These are phyloP conservation scores for Typhlichthys subterraneus DNA, from an alignment of 2,797 vertebrate species.

Conservation along the genomic window DNA sequence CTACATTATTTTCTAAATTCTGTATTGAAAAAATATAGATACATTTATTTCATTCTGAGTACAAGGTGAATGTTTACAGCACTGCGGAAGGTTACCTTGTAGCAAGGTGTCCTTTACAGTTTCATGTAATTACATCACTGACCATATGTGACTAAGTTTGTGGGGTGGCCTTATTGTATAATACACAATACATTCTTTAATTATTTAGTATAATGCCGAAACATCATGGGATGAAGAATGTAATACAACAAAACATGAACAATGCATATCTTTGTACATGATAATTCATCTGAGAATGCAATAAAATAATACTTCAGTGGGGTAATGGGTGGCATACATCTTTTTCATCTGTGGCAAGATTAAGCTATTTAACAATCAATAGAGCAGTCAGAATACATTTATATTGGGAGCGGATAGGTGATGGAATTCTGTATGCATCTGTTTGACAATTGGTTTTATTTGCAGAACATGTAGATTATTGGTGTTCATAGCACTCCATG, in stretches of 20 bases:
- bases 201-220: neutral
- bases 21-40: too few relatives aligned
- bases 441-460: slow-evolving; percentile 84
- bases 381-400: slow-evolving; percentile 77
- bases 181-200: too few relatives aligned
- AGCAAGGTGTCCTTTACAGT: neutral
- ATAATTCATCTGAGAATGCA: slow-evolving; percentile 54
- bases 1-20: too few relatives aligned
- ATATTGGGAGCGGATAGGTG: slow-evolving; percentile 76
- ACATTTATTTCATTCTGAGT: too few relatives aligned
- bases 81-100: too few relatives aligned
- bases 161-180: too few relatives aligned
- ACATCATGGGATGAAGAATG: neutral
- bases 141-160: neutral
- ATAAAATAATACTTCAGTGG: slow-evolving; percentile 52
- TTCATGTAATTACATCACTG: neutral
- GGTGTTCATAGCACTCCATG: slow-evolving; percentile 67
- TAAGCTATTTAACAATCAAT: slow-evolving; percentile 82
- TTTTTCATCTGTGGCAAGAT: slow-evolving; percentile 69
- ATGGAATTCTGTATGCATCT: slow-evolving; percentile 78
- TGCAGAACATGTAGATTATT: slow-evolving; percentile 87
- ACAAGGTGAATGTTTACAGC: too few relatives aligned
- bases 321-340: slow-evolving; percentile 66
- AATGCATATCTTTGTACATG: slow-evolving; percentile 15
- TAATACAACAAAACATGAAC: slow-evolving; percentile 19